Evolutionary conservation across 2,113 vertebrate species (phyloP).

Genomic region (Pycnonotus jocosus): DNA sequence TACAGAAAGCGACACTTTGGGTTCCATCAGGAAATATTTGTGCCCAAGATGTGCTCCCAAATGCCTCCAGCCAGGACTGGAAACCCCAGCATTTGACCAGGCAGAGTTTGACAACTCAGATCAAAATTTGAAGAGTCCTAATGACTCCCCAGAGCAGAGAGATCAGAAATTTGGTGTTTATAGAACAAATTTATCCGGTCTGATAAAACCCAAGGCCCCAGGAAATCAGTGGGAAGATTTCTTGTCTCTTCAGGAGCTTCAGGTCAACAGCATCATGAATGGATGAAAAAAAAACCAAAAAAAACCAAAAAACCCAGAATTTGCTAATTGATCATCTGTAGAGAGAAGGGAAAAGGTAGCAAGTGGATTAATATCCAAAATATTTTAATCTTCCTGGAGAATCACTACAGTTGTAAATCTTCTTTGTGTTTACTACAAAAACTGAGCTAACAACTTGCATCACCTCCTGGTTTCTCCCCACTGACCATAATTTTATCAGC

Average conservation of each 20-base stretch:
- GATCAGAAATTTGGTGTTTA: neutral
- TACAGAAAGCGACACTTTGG: constrained; percentile 35
- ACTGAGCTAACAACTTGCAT: neutral
- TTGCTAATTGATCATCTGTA: neutral
- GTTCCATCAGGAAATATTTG: constrained; percentile 46
- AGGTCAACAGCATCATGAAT: neutral
- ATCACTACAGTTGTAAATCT: neutral
- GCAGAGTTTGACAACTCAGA: neutral
- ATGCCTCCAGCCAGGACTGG: constrained; percentile 17
- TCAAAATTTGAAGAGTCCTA: neutral
- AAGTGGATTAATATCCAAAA: neutral
- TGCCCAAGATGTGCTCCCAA: constrained; percentile 36
- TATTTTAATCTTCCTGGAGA: neutral
- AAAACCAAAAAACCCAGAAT: neutral
- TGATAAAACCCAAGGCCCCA: neutral
- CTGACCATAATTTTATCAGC: neutral
- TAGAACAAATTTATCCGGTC: neutral
- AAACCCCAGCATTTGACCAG: neutral
- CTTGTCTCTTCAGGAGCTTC: neutral
- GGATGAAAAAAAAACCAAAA: neutral
- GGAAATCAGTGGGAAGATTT: neutral
- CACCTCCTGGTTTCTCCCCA: neutral
- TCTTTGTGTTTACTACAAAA: neutral
- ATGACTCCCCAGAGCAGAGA: neutral
- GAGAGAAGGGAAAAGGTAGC: neutral